Conservation (phyloP, 2,113 vertebrate species). For the Varanus komodoensis region DNA sequence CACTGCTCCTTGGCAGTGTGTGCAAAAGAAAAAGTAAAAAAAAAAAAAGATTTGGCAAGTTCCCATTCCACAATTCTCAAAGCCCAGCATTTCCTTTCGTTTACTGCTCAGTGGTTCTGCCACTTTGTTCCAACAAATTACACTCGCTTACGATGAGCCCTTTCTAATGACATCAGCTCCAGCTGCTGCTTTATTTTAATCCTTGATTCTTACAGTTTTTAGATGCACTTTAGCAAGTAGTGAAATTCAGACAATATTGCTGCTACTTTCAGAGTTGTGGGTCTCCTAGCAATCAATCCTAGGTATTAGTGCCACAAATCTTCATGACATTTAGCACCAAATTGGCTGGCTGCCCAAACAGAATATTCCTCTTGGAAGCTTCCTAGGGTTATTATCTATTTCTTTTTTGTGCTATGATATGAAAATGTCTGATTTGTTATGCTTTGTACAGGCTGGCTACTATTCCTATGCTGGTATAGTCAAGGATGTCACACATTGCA, state of each 20-base stretch:
- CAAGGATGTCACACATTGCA: not conserved
- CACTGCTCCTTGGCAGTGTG: not conserved
- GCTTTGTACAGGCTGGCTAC: not conserved
- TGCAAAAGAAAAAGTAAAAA: not conserved
- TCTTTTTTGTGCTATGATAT: not conserved
- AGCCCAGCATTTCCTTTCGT: not conserved
- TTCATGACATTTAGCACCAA: slow-evolving; percentile 1
- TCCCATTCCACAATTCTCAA: not conserved
- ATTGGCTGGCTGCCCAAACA: not conserved
- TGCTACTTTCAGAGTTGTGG: not conserved
- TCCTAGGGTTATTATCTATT: not conserved
- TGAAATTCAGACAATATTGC: not conserved
- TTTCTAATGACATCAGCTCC: slow-evolving; percentile 12
- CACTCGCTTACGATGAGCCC: not conserved
- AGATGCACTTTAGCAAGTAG: not conserved
- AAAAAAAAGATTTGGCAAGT: not conserved
- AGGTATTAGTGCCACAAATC: slow-evolving; percentile 7
- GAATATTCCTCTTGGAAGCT: not conserved
- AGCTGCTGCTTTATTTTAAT: slow-evolving; percentile 36
- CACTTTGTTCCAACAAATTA: slow-evolving; percentile 24
- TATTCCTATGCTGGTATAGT: not conserved
- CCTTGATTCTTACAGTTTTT: slow-evolving; percentile 10
- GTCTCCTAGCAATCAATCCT: slow-evolving; percentile 18
- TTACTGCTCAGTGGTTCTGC: not conserved
- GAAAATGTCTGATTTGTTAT: not conserved